phyloP scores from a whole-genome alignment of 2,797 vertebrate species.

The Lophura swinhoii region DNA sequence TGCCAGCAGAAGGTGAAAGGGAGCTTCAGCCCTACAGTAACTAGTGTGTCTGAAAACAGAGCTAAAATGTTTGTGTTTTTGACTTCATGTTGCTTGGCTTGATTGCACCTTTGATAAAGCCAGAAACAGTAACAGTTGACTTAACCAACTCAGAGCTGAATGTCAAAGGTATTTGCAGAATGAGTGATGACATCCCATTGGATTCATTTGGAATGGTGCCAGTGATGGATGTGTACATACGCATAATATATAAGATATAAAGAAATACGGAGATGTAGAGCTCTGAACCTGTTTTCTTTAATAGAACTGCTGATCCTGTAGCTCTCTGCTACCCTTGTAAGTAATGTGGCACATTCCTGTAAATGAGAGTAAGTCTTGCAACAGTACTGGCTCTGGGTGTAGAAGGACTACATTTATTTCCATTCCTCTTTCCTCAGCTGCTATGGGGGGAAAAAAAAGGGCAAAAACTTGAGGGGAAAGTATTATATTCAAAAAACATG shows the following conservation, averaged over 20 bases:
- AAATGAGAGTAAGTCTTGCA: neutral
- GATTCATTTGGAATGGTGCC: neutral
- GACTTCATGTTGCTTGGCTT: neutral
- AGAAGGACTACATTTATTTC: neutral
- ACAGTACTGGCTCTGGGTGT: neutral
- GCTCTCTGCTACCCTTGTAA: neutral
- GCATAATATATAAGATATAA: rapidly evolving
- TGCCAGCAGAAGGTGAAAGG: neutral
- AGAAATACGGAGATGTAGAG: neutral
- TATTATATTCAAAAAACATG: neutral
- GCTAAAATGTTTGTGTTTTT: neutral
- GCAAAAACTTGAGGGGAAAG: neutral
- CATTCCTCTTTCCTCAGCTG: neutral
- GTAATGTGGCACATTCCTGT: neutral
- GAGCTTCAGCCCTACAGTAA: neutral
- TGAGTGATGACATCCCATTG: neutral
- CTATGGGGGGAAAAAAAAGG: neutral
- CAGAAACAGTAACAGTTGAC: neutral
- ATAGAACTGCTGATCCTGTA: neutral
- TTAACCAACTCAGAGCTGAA: neutral
- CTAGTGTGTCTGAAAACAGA: conserved; percentile 18
- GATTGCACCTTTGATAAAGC: neutral
- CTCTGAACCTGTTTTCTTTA: neutral
- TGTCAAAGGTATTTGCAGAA: neutral
- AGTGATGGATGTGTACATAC: rapidly evolving